A percentile compares a stretch with the other conserved stretches of the same genome.
Evolutionary conservation across 2,797 vertebrate species (phyloP).

Genomic region (Chaunax sp.): DNA sequence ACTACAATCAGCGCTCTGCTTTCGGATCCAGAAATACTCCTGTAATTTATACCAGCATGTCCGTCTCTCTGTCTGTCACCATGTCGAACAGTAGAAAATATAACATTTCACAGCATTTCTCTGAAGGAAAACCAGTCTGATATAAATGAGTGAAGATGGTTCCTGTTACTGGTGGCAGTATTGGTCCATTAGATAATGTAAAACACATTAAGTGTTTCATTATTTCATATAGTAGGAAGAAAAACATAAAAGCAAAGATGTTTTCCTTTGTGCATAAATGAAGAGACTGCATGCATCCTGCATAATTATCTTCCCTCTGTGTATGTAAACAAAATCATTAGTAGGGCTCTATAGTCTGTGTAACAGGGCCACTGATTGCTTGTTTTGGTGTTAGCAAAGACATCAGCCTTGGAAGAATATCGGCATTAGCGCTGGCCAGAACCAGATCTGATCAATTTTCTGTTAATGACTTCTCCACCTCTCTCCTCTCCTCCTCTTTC

Average conservation of each 20-base stretch:
- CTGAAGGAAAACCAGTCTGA: neutral
- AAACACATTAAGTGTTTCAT: constrained; percentile 1
- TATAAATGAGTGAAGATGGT: neutral
- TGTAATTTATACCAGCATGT: too few relatives aligned
- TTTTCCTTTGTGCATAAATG: constrained; percentile 41
- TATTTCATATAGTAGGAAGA: constrained; percentile 15
- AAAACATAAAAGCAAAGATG: constrained; percentile 14
- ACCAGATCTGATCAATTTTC: constrained; percentile 64
- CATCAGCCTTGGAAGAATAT: constrained; percentile 64
- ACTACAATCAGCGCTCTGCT: too few relatives aligned
- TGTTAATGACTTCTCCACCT: constrained; percentile 63
- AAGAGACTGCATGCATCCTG: constrained; percentile 14
- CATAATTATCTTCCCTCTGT: constrained; percentile 57
- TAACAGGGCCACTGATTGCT: constrained; percentile 55
- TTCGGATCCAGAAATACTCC: too few relatives aligned
- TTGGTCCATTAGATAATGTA: neutral
- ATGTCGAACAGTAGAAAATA: too few relatives aligned
- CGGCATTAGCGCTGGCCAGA: constrained; percentile 52
- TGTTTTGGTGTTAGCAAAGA: constrained; percentile 65
- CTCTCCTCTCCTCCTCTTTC: constrained; percentile 22
- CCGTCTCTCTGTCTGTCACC: too few relatives aligned
- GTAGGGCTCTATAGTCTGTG: constrained; percentile 38
- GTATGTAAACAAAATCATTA: constrained; percentile 67
- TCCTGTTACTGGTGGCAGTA: neutral
- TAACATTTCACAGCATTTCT: too few relatives aligned